phyloP scores from a whole-genome alignment of 2,888 invertebrate species.

The Metellina segmentata region DNA sequence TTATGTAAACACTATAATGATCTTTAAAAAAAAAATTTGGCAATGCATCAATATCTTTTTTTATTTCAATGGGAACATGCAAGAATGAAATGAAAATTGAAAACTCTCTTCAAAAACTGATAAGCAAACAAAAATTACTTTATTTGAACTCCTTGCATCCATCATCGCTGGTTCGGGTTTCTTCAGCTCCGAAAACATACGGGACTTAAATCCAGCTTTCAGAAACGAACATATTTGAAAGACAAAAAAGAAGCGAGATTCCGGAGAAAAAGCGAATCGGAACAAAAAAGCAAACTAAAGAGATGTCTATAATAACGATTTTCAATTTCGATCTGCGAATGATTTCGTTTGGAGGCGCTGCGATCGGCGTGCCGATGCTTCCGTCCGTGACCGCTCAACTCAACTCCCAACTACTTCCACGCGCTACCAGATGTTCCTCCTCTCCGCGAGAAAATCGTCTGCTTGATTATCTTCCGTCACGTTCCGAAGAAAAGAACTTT shows the following conservation, averaged over 20 bases:
- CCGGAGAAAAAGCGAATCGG: not conserved
- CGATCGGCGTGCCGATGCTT: constrained; percentile 60
- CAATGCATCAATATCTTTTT: no score
- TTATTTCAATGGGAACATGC: no score
- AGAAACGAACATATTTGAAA: constrained; percentile 6
- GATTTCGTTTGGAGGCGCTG: constrained; percentile 65
- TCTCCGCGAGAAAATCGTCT: constrained; percentile 34
- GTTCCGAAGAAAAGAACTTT: constrained; percentile 39
- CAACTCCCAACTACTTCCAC: constrained; percentile 61
- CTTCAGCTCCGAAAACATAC: constrained; percentile 1
- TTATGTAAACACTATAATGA: no score
- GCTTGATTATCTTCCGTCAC: constrained; percentile 61
- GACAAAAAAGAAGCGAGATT: constrained; percentile 24
- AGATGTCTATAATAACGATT: constrained; percentile 61
- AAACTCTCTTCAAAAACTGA: no score
- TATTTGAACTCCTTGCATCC: not conserved
- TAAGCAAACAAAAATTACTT: not conserved
- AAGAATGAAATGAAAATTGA: no score
- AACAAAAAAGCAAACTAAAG: constrained; percentile 29
- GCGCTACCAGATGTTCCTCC: constrained; percentile 58
- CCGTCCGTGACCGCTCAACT: constrained; percentile 24
- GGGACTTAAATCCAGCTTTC: constrained; percentile 35
- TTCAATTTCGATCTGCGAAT: constrained; percentile 67
- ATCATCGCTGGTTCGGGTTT: not conserved
- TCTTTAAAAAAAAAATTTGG: no score